These are phyloP conservation scores for Carabus problematicus DNA, from an alignment of 2,888 invertebrate species.

Conservation along the genomic window DNA sequence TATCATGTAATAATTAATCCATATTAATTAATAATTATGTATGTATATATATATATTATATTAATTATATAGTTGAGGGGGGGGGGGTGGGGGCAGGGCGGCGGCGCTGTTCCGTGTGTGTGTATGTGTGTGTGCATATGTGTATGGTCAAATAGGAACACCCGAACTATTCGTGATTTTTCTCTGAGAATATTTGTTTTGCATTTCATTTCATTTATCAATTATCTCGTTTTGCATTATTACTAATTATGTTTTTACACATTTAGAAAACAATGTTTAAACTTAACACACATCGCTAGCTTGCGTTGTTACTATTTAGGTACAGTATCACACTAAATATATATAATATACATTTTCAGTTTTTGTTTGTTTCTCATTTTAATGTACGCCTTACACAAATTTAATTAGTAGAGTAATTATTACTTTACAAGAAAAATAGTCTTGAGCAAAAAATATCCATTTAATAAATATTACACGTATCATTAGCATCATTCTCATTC, in stretches of 20 bases:
- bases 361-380: conserved; percentile 26
- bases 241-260: conserved; percentile 24
- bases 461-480: conserved; percentile 32
- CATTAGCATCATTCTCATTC: too few relatives aligned
- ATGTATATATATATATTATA: too few relatives aligned
- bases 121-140: neutral
- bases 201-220: conserved; percentile 4
- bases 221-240: neutral
- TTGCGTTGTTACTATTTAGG: conserved; percentile 34
- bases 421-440: conserved; percentile 42
- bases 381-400: conserved; percentile 43
- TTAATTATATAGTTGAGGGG: too few relatives aligned
- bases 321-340: conserved; percentile 44
- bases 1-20: too few relatives aligned
- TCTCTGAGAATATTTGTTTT: neutral
- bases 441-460: conserved; percentile 42
- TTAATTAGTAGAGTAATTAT: conserved; percentile 24
- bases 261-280: conserved; percentile 43
- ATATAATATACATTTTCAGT: conserved; percentile 39
- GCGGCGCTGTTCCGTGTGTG: neutral
- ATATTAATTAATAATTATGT: too few relatives aligned
- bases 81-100: neutral
- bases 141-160: conserved; percentile 6
- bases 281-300: conserved; percentile 38
- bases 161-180: conserved; percentile 14